Evolutionary conservation across 2,113 vertebrate species (phyloP), one percentile per base, ranked within the genome.

Genomic region (Menidia beryllina): DNA sequence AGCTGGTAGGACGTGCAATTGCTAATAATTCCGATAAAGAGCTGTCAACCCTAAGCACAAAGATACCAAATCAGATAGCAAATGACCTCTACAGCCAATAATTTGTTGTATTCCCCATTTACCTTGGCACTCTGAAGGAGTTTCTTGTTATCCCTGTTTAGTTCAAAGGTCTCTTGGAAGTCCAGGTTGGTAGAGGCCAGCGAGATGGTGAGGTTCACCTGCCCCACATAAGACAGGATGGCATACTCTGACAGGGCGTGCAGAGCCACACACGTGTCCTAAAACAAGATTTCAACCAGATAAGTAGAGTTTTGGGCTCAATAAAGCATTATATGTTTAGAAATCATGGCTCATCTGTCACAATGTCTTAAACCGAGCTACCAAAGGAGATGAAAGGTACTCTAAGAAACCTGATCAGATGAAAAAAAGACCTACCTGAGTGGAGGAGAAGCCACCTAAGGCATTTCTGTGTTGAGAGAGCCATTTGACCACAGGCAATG

Each of bases 191-290:
- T 97, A 48, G 97, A 98, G 25, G 97, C 96, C 91, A 98, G 87
- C 11, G 96, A 98, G 91, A 98, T 94, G 3, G 96, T 98, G 61
- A 98, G 95, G 90, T 98, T 98, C 72, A 97, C 93, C 36, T 94
- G 93, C 4, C 96, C 96, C 0, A 96, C 91, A 0, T 96, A 97
- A 17, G 96, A 98, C 69, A 98, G 88, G 87, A 97, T 97, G 68
- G 96, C 97, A 3, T 97, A 98, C 64, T 98, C 97, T 0, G 96
- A 96, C 77, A 98, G 90, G 10, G 97, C 95, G 75, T 98, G 96
- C 60, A 98, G 93, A 26, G 96, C 97, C 64, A 98, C 95, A 54
- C 97, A 98, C 0, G 97, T 98, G 87, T 98, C 97, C 97, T 97
- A 75, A 54, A 48, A 56, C 0, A 20, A 19, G 4, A 56, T 9